Base-by-base conservation (phyloP, 2,113 vertebrate species). In the Agapornis roseicollis region DNA sequence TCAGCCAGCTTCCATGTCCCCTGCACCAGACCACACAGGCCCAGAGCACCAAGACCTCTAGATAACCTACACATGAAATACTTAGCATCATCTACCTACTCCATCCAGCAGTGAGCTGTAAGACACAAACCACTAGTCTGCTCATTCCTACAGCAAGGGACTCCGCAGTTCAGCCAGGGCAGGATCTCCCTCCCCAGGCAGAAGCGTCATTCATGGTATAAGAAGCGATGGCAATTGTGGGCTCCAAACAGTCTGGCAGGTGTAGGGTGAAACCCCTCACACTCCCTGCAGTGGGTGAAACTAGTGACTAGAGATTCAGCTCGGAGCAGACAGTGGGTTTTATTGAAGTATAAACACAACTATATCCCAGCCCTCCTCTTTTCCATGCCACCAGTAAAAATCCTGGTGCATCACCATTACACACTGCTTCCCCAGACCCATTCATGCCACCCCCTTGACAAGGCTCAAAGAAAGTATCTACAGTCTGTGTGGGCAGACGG, bases 281-380 rank as follows among this genome's bases (percentile, higher is more conserved):
- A 23, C 10, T 16, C 12, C 44, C 49, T 17, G 27, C 22, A 3
- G 71, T 4, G 0, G 28, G 14, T 60, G 49, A 61, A 37, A 88
- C 24, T 7, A 37, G 14, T 17, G 65, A 52, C 15, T 1, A 63
- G 20, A 76, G 68, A 47, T 69, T 37, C 46, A 8, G 23, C 60
- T 80, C 41, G 27, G 46, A 42, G 18, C 23, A 68, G 52, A 52
- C 70, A 74, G 39, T 10, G 23, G 1, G 13, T 47, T 97, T 96
- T 97, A 97, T 90, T 97, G 77, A 80, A 80, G 17, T 68, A 92
- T 64, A 68, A 84, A 88, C 73, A 89, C 18, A 71, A 35, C n/a
- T 60, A 35, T 4, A 46, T 49, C 72, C 88, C 88, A 86, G 72
- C 42, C 63, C 80, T 53, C 80, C 55, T 70, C 80, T 73, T 77